A percentile compares a stretch with the other conserved stretches of the same genome.
These are phyloP conservation scores for Seriola quinqueradiata DNA, from an alignment of 2,113 vertebrate genomes.

Conservation along the genomic window DNA sequence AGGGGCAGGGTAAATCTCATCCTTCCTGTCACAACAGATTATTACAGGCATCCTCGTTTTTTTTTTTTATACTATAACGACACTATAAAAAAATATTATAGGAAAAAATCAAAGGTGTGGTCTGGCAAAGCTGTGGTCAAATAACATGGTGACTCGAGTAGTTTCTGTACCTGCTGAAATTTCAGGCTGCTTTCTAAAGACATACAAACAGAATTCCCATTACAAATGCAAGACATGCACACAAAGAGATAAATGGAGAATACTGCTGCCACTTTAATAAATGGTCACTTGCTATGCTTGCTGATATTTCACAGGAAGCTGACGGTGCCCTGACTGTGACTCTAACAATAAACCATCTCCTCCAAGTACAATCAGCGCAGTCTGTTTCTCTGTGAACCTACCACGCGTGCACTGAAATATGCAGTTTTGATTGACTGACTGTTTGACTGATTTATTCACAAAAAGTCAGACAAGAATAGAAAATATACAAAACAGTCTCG, in stretches of 20 bases:
- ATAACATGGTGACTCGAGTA: background rate
- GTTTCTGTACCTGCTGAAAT: background rate
- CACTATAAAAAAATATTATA: background rate
- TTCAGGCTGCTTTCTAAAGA: background rate
- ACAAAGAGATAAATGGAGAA: slow-evolving; percentile 9
- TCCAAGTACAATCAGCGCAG: background rate
- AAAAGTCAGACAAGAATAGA: background rate
- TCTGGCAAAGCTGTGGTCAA: background rate
- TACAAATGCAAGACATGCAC: slow-evolving; percentile 4
- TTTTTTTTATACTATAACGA: background rate
- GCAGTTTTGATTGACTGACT: background rate
- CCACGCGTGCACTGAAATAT: background rate
- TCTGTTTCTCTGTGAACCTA: background rate
- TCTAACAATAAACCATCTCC: background rate
- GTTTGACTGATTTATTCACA: background rate
- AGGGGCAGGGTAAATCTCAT: background rate
- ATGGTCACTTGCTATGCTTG: background rate
- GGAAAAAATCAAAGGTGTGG: no score
- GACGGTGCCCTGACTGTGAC: background rate
- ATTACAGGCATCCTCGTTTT: background rate
- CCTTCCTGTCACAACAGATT: background rate
- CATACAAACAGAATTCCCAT: background rate
- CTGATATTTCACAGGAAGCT: slow-evolving; percentile 3
- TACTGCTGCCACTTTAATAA: slow-evolving; percentile 18
- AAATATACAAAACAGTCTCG: background rate